These are phyloP conservation scores for Thereva nobilitata DNA, from an alignment of 2,888 invertebrate species.

Conservation along the genomic window DNA sequence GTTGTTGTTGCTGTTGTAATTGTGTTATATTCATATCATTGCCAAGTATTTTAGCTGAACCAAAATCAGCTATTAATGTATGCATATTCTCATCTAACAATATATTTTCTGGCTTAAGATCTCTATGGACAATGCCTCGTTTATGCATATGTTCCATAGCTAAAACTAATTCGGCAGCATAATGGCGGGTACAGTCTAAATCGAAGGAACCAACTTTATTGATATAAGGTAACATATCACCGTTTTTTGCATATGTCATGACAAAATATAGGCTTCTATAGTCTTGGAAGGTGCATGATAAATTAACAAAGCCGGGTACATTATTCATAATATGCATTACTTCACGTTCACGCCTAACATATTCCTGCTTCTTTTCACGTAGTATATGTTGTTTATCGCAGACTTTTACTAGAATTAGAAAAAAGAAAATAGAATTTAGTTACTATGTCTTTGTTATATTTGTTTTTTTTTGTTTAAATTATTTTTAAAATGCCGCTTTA, in stretches of 20 bases:
- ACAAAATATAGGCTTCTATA: conserved; percentile 91
- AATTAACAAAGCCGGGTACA: conserved; percentile 86
- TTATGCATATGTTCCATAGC: conserved; percentile 91
- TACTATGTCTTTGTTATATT: no score
- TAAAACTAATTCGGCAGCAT: conserved; percentile 88
- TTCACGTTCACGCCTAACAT: conserved; percentile 92
- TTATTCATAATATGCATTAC: conserved; percentile 84
- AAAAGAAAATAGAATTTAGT: conserved; percentile 26
- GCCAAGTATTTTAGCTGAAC: conserved; percentile 84
- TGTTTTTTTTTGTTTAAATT: no score
- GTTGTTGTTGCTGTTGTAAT: conserved; percentile 32
- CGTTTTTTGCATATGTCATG: conserved; percentile 90
- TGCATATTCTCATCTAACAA: conserved; percentile 95
- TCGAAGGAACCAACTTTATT: conserved; percentile 90
- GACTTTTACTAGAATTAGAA: conserved; percentile 82
- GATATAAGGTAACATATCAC: conserved; percentile 91
- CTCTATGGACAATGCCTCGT: conserved; percentile 89
- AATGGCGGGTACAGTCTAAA: conserved; percentile 87
- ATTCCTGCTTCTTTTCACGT: conserved; percentile 89
- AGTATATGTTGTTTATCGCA: conserved; percentile 93
- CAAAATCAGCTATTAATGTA: conserved; percentile 95
- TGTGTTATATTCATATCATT: conserved; percentile 41
- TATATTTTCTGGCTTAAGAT: conserved; percentile 97
- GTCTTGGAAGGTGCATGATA: conserved; percentile 98
- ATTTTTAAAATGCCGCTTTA: no score